Conservation (phyloP, 2,797 vertebrate species). For the Peromyscus attwateri region DNA sequence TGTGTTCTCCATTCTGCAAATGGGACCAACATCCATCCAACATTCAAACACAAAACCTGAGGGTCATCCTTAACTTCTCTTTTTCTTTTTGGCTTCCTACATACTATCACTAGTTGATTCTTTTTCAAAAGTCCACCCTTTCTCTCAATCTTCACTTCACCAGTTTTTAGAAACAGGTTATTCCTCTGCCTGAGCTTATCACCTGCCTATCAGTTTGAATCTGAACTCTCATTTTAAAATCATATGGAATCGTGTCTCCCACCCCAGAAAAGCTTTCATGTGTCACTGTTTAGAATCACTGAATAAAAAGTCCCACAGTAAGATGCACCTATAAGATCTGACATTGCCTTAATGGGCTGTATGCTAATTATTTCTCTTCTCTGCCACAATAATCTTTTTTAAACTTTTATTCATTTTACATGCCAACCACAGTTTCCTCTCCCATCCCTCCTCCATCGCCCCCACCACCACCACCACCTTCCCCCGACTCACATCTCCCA, state of each 20-base stretch:
- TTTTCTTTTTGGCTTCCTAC: background rate
- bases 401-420: too few relatives aligned
- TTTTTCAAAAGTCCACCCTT: background rate
- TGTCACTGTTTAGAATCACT: background rate
- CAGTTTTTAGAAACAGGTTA: background rate
- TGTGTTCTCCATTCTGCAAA: background rate
- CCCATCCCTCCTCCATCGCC: too few relatives aligned
- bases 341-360: background rate
- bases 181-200: background rate
- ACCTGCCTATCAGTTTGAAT: background rate
- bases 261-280: background rate
- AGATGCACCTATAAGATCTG: background rate
- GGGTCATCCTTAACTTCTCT: background rate
- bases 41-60: background rate
- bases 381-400: background rate
- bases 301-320: background rate
- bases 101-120: background rate
- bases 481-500: too few relatives aligned
- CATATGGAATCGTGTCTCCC: background rate
- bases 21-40: background rate
- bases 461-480: too few relatives aligned
- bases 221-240: constrained; percentile 17
- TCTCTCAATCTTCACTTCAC: background rate
- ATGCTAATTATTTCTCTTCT: background rate
- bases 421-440: too few relatives aligned